Base-by-base conservation (phyloP, 2,113 vertebrate species). In the Pangasianodon hypophthalmus region DNA sequence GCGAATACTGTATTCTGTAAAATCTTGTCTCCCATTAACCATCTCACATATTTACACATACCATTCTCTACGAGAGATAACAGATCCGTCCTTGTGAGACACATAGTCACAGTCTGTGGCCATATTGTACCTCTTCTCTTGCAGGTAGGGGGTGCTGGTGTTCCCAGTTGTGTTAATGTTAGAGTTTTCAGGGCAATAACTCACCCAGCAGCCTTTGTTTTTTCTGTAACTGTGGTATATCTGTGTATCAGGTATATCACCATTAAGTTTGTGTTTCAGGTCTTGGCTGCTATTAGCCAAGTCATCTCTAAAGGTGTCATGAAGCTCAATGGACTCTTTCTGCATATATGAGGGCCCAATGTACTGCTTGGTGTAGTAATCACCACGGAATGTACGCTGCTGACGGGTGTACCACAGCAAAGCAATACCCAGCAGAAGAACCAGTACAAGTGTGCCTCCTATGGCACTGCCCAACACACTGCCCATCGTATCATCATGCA, bases 321-420 rank as follows among this genome's bases (percentile, higher is more conserved):
- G 96, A 93, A 98, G 96, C 95, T 98, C 97, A 89, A 98, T 97
- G 44, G 98, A 97, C 93, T 99, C 98, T 95, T 98, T 99, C 85
- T 99, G 98, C 97, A 99, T 98, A 96, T 99, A 98, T 26, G 97
- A 97, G 0, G 97, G 97, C 88, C 97, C 97, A 95, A 98, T 96
- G 96, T 99, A 99, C 96, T 98, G 99, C 94, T 99, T 99, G 94
- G 98, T 98, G 96, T 99, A 99, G 95, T 99, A 99, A 96, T 99
- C 97, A 46, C 98, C 98, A 58, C 98, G 96, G 94, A 99, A 99
- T 90, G 98, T 99, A 92, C 98, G 95, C 87, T 98, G 97, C 94
- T 97, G 97, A 92, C 96, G 97, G 96, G 98, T 97, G 95, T 94
- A 98, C 94, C 97, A 95, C 85, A 93, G 92, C 90, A 96, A 97